Percentiles rank a stretch among this genome's conserved stretches.
Conservation (phyloP, 2,888 invertebrate species). For the Aplocera efformata region DNA sequence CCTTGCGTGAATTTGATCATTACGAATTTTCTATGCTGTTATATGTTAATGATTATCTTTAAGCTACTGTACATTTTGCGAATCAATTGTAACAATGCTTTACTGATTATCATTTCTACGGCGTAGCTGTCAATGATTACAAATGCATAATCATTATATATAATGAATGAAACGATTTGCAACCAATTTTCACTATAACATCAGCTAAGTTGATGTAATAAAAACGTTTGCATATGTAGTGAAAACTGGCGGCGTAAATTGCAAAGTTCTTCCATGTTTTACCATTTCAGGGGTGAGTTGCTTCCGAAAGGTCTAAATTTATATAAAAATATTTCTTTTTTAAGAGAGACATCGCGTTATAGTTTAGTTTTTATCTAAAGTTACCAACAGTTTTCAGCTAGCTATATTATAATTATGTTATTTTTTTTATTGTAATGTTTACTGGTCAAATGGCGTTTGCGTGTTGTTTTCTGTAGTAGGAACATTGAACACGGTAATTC, state of each 20-base stretch:
- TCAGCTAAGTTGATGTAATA: constrained; percentile 3
- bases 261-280: constrained; percentile 9
- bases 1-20: constrained; percentile 44
- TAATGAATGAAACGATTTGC: constrained; percentile 14
- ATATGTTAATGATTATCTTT: constrained; percentile 35
- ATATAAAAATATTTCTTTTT: constrained; percentile 30
- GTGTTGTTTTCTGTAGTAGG: constrained; percentile 34
- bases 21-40: constrained; percentile 31
- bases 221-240: constrained; percentile 22
- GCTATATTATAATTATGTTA: constrained; percentile 58
- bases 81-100: constrained; percentile 10
- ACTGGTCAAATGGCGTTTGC: constrained; percentile 63
- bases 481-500: neutral
- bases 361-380: constrained; percentile 71
- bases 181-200: constrained; percentile 20
- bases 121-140: constrained; percentile 12
- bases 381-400: constrained; percentile 79
- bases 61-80: constrained; percentile 18
- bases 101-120: constrained; percentile 4
- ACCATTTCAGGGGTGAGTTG: constrained; percentile 20
- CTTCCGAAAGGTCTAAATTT: constrained; percentile 50
- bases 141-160: constrained; percentile 12
- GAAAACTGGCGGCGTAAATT: constrained; percentile 15
- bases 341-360: constrained; percentile 65
- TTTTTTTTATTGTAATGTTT: constrained; percentile 53